These are phyloP conservation scores for Caenorhabditis angaria DNA, from an alignment of 2,888 invertebrate species.

Conservation along the genomic window DNA sequence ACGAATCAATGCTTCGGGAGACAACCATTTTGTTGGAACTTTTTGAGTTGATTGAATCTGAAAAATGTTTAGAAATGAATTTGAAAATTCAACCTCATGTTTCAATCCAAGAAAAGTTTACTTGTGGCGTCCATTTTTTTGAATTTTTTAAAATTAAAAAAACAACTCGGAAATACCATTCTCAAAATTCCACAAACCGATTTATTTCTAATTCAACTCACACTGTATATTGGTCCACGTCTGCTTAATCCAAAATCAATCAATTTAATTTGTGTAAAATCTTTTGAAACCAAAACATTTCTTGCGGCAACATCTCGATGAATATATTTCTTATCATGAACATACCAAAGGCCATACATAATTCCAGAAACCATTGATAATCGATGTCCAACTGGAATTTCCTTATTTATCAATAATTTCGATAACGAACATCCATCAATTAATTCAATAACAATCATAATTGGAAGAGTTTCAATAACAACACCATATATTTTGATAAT, in stretches of 20 bases:
- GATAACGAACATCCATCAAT: constrained; percentile 20
- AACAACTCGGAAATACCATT: no score
- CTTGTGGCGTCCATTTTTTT: no score
- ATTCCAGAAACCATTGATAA: constrained; percentile 22
- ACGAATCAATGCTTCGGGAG: constrained; percentile 14
- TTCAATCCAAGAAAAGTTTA: no score
- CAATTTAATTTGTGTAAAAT: constrained; percentile 22
- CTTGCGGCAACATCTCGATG: constrained; percentile 40
- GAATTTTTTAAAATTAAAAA: no score
- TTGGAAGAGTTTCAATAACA: constrained; percentile 23
- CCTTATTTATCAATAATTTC: constrained; percentile 8
- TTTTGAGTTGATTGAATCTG: constrained; percentile 15
- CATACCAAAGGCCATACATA: constrained; percentile 19
- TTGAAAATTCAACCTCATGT: no score
- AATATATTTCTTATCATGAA: constrained; percentile 19
- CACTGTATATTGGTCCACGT: constrained; percentile 13
- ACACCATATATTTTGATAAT: constrained; percentile 27
- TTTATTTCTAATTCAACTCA: not conserved
- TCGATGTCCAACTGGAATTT: constrained; percentile 9
- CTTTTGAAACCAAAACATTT: constrained; percentile 25
- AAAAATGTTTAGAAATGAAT: no score
- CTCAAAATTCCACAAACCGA: no score
- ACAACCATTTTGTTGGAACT: constrained; percentile 28
- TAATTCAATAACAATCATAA: constrained; percentile 26
- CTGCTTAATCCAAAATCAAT: constrained; percentile 32